Conservation (phyloP, 2,888 invertebrate genomes). For the Ophonus ardosiacus region DNA sequence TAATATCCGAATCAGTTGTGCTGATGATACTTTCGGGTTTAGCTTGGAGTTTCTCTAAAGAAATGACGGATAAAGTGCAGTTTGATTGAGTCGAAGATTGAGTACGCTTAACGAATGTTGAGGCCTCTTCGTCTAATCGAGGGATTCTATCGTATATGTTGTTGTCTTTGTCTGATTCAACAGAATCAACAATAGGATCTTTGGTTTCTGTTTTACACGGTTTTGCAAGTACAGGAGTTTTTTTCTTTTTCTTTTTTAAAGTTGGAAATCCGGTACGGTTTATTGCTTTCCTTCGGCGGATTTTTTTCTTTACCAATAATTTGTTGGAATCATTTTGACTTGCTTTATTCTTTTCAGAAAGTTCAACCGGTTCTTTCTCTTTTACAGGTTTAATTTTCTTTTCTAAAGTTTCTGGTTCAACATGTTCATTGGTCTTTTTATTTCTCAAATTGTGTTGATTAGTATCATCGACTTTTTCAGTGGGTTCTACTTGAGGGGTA, state of each 20-base stretch:
- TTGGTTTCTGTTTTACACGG: slow-evolving; percentile 66
- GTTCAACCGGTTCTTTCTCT: slow-evolving; percentile 70
- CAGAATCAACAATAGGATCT: not conserved
- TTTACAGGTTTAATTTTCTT: slow-evolving; percentile 40
- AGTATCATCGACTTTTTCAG: slow-evolving; percentile 48
- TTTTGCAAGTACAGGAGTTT: slow-evolving; percentile 70
- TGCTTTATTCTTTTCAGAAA: slow-evolving; percentile 31
- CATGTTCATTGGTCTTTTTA: slow-evolving; percentile 72
- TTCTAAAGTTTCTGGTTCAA: slow-evolving; percentile 68
- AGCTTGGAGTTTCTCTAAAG: slow-evolving; percentile 80
- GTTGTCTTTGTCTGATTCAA: slow-evolving; percentile 48
- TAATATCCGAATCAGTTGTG: slow-evolving; percentile 70
- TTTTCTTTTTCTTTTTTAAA: slow-evolving; percentile 89
- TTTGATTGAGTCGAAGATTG: slow-evolving; percentile 75
- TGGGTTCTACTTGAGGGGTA: slow-evolving; percentile 61
- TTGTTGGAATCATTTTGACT: slow-evolving; percentile 8
- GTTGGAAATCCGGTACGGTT: slow-evolving; percentile 94
- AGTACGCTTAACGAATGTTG: slow-evolving; percentile 82
- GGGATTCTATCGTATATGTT: slow-evolving; percentile 82
- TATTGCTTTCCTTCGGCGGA: slow-evolving; percentile 85
- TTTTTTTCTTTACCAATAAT: slow-evolving; percentile 73
- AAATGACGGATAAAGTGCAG: slow-evolving; percentile 79
- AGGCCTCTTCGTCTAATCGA: slow-evolving; percentile 83
- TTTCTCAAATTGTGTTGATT: slow-evolving; percentile 64
- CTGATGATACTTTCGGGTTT: slow-evolving; percentile 72